Evolutionary conservation across 2,797 vertebrate genomes (phyloP), one percentile per base, ranked within the genome.

Genomic region (Gila robusta): DNA sequence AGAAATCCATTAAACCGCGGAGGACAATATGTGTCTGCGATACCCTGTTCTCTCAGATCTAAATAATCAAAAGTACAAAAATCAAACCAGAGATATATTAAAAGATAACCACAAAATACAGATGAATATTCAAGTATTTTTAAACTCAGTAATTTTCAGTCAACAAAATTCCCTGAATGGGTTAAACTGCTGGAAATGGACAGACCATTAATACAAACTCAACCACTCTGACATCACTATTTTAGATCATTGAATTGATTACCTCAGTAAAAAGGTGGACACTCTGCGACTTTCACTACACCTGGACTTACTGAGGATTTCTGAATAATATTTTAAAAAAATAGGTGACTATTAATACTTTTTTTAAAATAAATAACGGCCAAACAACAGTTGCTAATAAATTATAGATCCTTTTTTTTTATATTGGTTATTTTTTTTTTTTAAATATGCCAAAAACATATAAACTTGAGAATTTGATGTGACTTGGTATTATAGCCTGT

Each of bases 361-460:
- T 41, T 39, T 7, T 39, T 10, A 9, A 9, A 10, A n/a, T 10
- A 54, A 19, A 54, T 23, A 10, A 11, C 3, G 17, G 21, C 9
- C 54, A 80, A 78, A 21, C 32, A 69, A 69, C 17, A 69, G 17
- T 19, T 35, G 66, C n/a, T 41, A 71, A 39, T 70, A 70, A 70
- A 69, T 39, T 23, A 23, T 39, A 37, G 7, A 67, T 35, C 21
- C 8, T 14, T 14, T 4, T 44, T 44, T 12, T 47, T 44, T 44
- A 37, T 26, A 26, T 56, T 56, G 3, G 54, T 56, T 35, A 32
- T 67, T 67, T 10, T 32, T 32, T 32, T 32, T 32, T 32, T 69
- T 37, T 69, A 8, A 41, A 41, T 41, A 9, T 9, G 9, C 21
- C 5, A 10, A 21, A 21, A 2, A 69, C 17, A 67, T 69, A 10